Base-by-base conservation (phyloP, 2,113 vertebrate genomes). In the Falcunculus frontatus region DNA sequence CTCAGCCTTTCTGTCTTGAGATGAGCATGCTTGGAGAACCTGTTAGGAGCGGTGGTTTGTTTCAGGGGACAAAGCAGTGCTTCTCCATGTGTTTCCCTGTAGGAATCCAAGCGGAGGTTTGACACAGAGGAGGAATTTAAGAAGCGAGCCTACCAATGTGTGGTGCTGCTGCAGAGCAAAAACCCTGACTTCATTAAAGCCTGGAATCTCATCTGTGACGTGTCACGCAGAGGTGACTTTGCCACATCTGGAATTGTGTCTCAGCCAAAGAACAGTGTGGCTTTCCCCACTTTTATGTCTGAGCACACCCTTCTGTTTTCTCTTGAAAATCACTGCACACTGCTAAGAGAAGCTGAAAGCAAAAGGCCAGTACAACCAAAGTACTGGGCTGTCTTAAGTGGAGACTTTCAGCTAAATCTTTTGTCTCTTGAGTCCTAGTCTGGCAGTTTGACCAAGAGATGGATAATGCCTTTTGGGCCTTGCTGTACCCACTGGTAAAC, bases 31-130 rank as follows among this genome's bases (percentile, higher is more conserved):
- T 2, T 56, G 57, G 77, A 83, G 69, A 84, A 19, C 26, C 19
- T 75, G 33, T 57, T 41, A 7, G 0, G 19, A 49, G 17, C 19
- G 32, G 29, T 44, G 16, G 14, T 30, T 77, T 73, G 65, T 35
- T 42, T 69, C 7, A 33, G 49, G n/a, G 41, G 11, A 57, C n/a
- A 27, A 59, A 19, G 17, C 41, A 12, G 46, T 20, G 42, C 60
- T 67, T 74, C 50, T 63, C 87, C 63, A 29, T 15, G 5, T 84
- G 73, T 89, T 93, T 68, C 84, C 52, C 42, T 15, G 1, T 50
- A 99, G 99, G 99, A 99, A 96, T 99, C 99, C 11, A 99, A 99
- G 97, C 99, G 98, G 96, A 98, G 99, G 18, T 99, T 99, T 93
- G 99, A 99, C 92, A 98, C 98, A 4, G 99, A 99, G 17, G 99